Evolutionary conservation across 2,888 invertebrate species (phyloP).

Genomic region (Ceraclea dissimilis): DNA sequence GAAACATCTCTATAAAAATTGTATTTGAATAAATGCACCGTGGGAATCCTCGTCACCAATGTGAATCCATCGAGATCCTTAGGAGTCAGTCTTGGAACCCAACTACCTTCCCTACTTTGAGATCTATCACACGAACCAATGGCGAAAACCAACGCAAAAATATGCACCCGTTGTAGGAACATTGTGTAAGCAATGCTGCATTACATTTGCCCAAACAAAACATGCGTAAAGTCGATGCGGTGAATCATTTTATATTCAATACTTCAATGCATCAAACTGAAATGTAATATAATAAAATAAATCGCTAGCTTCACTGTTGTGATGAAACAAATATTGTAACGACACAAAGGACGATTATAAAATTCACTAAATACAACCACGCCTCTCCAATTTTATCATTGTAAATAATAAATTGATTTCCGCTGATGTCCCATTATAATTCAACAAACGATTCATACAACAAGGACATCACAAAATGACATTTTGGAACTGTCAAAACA

Average conservation of each 20-base stretch:
- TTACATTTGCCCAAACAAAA: too few species aligned
- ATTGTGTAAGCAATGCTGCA: too few species aligned
- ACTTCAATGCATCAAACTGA: too few species aligned
- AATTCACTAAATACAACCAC: not conserved
- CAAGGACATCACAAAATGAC: not conserved
- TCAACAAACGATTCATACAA: not conserved
- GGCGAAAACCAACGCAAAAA: not conserved
- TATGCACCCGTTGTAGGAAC: not conserved
- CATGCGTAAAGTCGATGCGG: too few species aligned
- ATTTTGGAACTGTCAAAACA: not conserved
- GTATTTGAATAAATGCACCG: slow-evolving; percentile 44
- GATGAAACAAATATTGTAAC: not conserved
- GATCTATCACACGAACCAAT: not conserved
- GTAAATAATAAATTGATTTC: slow-evolving; percentile 1
- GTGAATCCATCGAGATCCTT: slow-evolving; percentile 36
- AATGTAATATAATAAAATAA: not conserved
- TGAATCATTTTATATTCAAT: too few species aligned
- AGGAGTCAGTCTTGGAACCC: slow-evolving; percentile 21
- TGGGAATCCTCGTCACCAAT: slow-evolving; percentile 42
- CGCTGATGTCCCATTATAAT: not conserved
- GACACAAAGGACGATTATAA: not conserved
- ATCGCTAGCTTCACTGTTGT: not conserved
- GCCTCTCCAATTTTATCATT: not conserved
- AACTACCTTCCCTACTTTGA: not conserved
- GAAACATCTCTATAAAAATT: slow-evolving; percentile 44